A percentile compares a stretch with the other conserved stretches of the same genome.
Conservation (phyloP, 2,797 vertebrate genomes). For the Nasua narica region DNA sequence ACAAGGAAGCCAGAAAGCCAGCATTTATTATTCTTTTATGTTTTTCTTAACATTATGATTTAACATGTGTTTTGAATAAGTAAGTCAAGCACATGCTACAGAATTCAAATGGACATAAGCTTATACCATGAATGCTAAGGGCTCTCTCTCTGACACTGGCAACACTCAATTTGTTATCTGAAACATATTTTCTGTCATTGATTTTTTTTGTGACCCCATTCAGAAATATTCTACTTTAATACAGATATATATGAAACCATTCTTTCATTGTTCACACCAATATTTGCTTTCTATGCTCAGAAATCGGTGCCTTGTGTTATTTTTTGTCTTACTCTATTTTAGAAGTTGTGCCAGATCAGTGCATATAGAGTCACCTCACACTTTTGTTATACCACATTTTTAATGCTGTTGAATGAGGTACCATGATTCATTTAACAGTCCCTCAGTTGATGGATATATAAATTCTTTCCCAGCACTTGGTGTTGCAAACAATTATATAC, state of each 20-base stretch:
- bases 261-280: background rate
- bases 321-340: background rate
- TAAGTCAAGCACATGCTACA: background rate
- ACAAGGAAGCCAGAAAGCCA: background rate
- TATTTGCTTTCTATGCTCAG: background rate
- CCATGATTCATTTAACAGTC: background rate
- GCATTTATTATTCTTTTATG: background rate
- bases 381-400: background rate
- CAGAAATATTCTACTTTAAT: background rate
- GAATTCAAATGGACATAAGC: background rate
- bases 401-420: background rate
- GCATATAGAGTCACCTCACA: background rate
- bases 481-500: background rate
- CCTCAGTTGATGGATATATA: background rate
- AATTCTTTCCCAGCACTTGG: background rate
- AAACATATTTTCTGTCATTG: background rate
- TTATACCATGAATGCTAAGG: background rate
- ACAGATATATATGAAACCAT: background rate
- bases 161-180: background rate
- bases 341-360: background rate
- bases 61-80: slow-evolving; percentile 37
- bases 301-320: background rate
- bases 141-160: fast-evolving
- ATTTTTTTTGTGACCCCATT: background rate
- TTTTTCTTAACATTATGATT: slow-evolving; percentile 36